A percentile compares a stretch with the other conserved stretches of the same genome.
Evolutionary conservation across 2,888 invertebrate species (phyloP).

Genomic region (Oscheius sp.): DNA sequence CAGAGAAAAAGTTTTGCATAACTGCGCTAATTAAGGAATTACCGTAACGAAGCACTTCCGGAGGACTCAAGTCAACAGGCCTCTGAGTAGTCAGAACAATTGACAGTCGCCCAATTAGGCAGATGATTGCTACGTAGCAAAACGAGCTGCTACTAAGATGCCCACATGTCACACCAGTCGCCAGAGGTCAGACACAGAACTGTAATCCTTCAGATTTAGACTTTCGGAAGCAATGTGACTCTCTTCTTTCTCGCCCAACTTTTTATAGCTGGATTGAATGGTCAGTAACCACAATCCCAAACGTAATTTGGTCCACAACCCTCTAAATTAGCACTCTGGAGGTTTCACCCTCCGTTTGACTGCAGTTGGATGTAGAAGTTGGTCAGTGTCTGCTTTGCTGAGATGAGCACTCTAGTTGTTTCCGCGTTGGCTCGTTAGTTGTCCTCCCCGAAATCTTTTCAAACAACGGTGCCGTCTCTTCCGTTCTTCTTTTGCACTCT

Average conservation of each 20-base stretch:
- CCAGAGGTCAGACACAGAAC: no score
- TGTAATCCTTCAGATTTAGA: no score
- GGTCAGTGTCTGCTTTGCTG: not conserved
- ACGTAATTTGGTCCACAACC: slow-evolving; percentile 23
- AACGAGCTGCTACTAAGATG: slow-evolving; percentile 31
- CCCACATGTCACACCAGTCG: slow-evolving; percentile 21
- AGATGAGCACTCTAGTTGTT: slow-evolving; percentile 10
- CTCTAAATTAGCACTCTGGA: not conserved
- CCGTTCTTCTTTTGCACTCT: slow-evolving; percentile 3
- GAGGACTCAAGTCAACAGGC: slow-evolving; percentile 27
- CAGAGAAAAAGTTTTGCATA: no score
- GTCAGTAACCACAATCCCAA: slow-evolving; percentile 28
- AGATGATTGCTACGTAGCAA: slow-evolving; percentile 33
- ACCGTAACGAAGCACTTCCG: slow-evolving; percentile 25
- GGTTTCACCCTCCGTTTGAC: not conserved
- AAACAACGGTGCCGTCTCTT: slow-evolving; percentile 23
- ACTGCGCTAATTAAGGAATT: not conserved
- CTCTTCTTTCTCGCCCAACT: not conserved
- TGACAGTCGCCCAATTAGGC: slow-evolving; percentile 33
- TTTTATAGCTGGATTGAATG: slow-evolving; percentile 8
- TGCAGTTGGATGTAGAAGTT: not conserved
- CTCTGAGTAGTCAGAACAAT: slow-evolving; percentile 26
- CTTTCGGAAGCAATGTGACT: no score
- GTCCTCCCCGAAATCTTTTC: not conserved
- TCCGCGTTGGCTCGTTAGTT: slow-evolving; percentile 27